Evolutionary conservation across 2,113 vertebrate genomes (phyloP), one percentile per base, ranked within the genome.

Genomic region (Callospermophilus lateralis): DNA sequence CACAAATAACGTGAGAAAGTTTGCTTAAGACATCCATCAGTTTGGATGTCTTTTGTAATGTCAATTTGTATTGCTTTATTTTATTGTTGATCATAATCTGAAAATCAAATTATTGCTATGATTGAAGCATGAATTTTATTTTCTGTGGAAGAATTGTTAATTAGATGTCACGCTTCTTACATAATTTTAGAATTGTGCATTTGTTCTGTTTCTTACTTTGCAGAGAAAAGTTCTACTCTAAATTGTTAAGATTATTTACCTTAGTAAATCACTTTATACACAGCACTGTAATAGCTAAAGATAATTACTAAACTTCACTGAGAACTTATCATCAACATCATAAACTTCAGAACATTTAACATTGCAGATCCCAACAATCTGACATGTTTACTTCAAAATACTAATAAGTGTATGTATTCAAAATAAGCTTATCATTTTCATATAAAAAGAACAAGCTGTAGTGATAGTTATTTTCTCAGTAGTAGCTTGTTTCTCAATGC

Each of bases 61-160:
- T 58, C 30, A 39, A 48, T n/a, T 63, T 63, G 5, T 48, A 42
- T 10, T 67, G 3, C 20, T 19, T 53, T 78, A 84, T 90, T 86
- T 39, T 7, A 45, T 42, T 84, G 28, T 13, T 92, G 13, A 78
- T 39, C 3, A 72, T 80, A 65, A n/a, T 95, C 34, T 53, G 53
- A 89, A 84, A 74, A 70, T 95, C 67, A 73, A 61, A 73, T 86
- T 34, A 93, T 95, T 45, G 1, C 42, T 90, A 0, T 84, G 51
- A 70, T 48, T 88, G 39, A 83, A 73, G 11, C 78, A 45, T 86
- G 24, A 55, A 74, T 45, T 13, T 48, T 20, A 73, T 81, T 85
- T 28, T 89, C 34, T 87, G 3, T 63, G 58, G 72, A 80, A 76
- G 45, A 73, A 1, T 72, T 89, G 13, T 67, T 86, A 77, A 91